These are phyloP conservation scores for Ibycter americanus DNA, from an alignment of 2,797 vertebrate species.

Conservation along the genomic window DNA sequence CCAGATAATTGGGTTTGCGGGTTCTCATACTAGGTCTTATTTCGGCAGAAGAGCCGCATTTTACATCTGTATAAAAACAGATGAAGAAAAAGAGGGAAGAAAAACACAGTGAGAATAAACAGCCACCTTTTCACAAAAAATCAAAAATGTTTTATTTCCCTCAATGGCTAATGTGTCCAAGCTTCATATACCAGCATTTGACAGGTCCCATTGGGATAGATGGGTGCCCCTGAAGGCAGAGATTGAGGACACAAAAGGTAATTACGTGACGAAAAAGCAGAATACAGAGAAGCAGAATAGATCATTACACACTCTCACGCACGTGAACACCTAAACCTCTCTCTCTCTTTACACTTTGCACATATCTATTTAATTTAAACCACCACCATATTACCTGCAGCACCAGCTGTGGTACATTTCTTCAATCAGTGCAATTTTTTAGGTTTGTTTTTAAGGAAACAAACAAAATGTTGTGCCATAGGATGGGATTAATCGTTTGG, in stretches of 20 bases:
- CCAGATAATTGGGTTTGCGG: neutral
- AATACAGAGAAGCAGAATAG: neutral
- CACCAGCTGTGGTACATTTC: neutral
- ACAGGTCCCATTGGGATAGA: accelerated
- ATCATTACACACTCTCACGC: neutral
- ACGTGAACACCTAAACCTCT: neutral
- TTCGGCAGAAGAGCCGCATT: neutral
- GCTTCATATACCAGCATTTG: neutral
- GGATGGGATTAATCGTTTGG: neutral
- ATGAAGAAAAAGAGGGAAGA: neutral
- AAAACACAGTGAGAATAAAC: neutral
- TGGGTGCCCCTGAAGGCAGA: neutral
- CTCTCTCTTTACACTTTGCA: neutral
- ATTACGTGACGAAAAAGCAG: neutral
- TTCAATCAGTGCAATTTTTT: neutral
- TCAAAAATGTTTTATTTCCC: neutral
- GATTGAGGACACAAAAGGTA: accelerated
- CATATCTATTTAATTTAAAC: neutral
- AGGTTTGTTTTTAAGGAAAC: neutral
- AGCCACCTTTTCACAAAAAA: neutral
- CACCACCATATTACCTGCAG: neutral
- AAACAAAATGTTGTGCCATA: neutral
- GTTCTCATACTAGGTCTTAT: neutral
- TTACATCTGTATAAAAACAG: neutral
- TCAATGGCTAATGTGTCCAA: accelerated